Conservation (phyloP, 2,888 invertebrate genomes). For the Dioctria linearis region DNA sequence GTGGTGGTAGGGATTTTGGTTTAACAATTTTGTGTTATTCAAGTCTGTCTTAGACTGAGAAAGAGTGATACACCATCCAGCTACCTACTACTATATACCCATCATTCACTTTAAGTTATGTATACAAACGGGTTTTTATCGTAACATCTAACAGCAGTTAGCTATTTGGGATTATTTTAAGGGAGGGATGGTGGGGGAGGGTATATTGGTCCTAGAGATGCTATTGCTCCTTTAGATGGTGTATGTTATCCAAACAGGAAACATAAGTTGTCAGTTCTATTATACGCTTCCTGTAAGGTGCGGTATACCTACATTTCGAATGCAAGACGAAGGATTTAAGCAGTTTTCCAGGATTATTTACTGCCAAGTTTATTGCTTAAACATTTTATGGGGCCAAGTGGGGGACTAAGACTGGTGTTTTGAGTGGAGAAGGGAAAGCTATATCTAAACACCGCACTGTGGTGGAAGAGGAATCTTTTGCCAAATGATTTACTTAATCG, state of each 20-base stretch:
- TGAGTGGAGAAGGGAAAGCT: not conserved
- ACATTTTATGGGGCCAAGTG: slow-evolving; percentile 50
- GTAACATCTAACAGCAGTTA: not conserved
- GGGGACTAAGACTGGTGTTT: slow-evolving; percentile 5
- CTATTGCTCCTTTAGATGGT: too few species aligned
- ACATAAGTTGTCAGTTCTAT: slow-evolving; percentile 18
- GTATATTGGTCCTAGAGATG: too few species aligned
- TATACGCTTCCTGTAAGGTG: not conserved
- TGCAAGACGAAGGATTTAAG: slow-evolving; percentile 42
- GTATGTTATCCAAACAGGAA: slow-evolving; percentile 12
- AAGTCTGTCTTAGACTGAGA: not conserved
- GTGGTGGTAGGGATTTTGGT: not conserved
- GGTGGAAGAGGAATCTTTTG: not conserved
- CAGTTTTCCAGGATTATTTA: slow-evolving; percentile 48
- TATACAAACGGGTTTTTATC: too few species aligned
- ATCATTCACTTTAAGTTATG: slow-evolving; percentile 4
- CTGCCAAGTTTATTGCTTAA: slow-evolving; percentile 51
- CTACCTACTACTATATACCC: not conserved
- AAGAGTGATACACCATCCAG: not conserved
- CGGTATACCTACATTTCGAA: not conserved
- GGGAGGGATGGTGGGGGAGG: not conserved
- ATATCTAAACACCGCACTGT: not conserved
- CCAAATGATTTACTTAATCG: slow-evolving; percentile 52
- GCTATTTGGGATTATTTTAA: not conserved
- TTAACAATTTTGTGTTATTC: not conserved